Evolutionary conservation across 2,797 vertebrate species (phyloP), one percentile per base, ranked within the genome.

Genomic region (Falco naumanni): DNA sequence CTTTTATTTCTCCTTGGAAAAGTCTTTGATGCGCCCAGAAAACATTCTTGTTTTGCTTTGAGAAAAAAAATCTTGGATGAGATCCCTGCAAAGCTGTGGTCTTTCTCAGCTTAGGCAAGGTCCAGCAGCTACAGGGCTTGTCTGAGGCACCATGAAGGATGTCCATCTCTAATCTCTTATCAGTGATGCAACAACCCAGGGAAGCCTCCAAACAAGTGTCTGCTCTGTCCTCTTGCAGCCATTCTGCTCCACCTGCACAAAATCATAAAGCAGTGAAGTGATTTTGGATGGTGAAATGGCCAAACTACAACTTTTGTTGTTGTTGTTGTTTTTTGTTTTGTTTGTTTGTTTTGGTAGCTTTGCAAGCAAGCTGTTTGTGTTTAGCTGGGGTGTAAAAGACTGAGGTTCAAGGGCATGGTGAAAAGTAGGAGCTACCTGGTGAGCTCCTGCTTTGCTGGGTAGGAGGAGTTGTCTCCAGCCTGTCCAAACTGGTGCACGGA

Each of bases 1-100:
- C 18, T 68, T 84, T 68, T 63, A 31, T 81, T 93, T 61, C 63
- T 79, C 74, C 28, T 63, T n/a, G 17, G 51, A 83, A 51, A 91
- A 72, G 21, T 16, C 76, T 90, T 90, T 16, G 28, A 53, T 28
- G n/a, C 8, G 84, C 72, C 75, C 78, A 79, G 77, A 72, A 64
- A 60, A 34, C n/a, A 31, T 48, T 77, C 75, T 51, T 74, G 31
- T 59, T 94, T 87, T 64, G 24, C 31, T 80, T 80, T 34, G 64
- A 54, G 37, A 10, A 26, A 41, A 41, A 54, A 16, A 41, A 18
- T 16, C 21, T 87, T 95, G 89, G 77, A 81, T 2, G 13, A 33
- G 45, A 37, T 87, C 65, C 50, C 70, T 89, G 76, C 10, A 25
- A 78, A 92, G 39, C 53, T 63, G 15, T 63, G 43, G 51, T 43